These are phyloP conservation scores for Phania funesta DNA, from an alignment of 2,888 invertebrate species.

Conservation along the genomic window DNA sequence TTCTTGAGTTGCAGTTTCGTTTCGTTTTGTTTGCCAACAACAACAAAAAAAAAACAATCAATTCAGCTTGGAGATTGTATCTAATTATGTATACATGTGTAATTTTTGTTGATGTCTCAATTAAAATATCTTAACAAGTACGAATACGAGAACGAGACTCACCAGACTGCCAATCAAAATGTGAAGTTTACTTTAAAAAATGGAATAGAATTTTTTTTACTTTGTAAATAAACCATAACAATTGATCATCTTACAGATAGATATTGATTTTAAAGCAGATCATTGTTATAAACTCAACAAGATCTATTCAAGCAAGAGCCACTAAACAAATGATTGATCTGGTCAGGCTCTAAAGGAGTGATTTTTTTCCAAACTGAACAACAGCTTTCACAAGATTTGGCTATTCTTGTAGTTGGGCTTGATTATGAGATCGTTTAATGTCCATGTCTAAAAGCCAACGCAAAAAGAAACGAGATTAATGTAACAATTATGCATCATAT, in stretches of 20 bases:
- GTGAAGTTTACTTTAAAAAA: not conserved
- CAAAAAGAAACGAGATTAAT: too few relatives aligned
- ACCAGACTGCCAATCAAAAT: constrained; percentile 55
- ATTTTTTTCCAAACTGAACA: too few relatives aligned
- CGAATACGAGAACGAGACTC: constrained; percentile 12
- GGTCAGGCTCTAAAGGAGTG: constrained; percentile 23
- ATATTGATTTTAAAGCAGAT: constrained; percentile 56
- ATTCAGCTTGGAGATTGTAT: constrained; percentile 34
- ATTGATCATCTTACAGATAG: constrained; percentile 66
- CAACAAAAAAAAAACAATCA: constrained; percentile 7
- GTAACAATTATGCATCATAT: too few relatives aligned
- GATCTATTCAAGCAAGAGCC: constrained; percentile 46
- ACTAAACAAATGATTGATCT: constrained; percentile 28
- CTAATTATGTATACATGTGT: constrained; percentile 60
- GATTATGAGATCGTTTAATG: too few relatives aligned
- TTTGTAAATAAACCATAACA: constrained; percentile 62
- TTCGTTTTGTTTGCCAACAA: too few relatives aligned
- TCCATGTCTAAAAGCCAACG: too few relatives aligned
- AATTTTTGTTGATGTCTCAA: constrained; percentile 68
- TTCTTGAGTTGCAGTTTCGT: not conserved
- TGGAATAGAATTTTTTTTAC: constrained; percentile 28
- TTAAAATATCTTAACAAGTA: constrained; percentile 65
- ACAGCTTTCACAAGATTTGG: too few relatives aligned
- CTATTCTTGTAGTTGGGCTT: too few relatives aligned
- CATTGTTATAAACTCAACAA: constrained; percentile 63